Evolutionary conservation across 2,113 vertebrate species (phyloP).

Genomic region (Leiothrix lutea): DNA sequence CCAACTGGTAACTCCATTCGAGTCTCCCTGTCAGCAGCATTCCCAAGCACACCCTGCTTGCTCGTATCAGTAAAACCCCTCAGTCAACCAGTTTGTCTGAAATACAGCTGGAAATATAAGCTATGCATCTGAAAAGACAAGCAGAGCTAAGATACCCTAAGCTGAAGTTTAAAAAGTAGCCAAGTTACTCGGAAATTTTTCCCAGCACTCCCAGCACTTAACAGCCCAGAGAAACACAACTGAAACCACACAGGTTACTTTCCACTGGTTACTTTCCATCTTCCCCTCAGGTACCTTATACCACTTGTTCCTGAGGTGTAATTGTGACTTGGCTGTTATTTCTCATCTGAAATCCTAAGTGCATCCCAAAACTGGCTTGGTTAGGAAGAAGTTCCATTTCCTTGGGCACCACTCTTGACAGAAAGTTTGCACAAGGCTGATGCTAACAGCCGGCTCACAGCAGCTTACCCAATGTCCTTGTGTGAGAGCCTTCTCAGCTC

Average conservation of each 20-base stretch:
- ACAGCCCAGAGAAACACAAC: not conserved
- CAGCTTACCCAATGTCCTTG: accelerated
- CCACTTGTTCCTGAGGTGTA: accelerated
- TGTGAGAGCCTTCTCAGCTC: not conserved
- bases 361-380: not conserved
- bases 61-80: not conserved
- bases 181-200: not conserved
- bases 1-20: not conserved
- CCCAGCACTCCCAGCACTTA: not conserved
- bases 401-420: not conserved
- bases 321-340: not conserved
- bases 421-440: not conserved
- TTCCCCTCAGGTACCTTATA: not conserved
- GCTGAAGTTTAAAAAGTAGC: not conserved
- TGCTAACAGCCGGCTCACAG: not conserved
- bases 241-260: not conserved
- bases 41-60: not conserved
- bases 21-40: not conserved
- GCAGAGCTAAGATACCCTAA: not conserved
- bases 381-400: not conserved
- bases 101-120: not conserved
- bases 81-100: not conserved
- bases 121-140: not conserved
- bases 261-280: not conserved
- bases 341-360: not conserved